These are phyloP conservation scores for Drosophila sturtevanti DNA, from an alignment of 1,140 invertebrate genomes.

Conservation along the genomic window DNA sequence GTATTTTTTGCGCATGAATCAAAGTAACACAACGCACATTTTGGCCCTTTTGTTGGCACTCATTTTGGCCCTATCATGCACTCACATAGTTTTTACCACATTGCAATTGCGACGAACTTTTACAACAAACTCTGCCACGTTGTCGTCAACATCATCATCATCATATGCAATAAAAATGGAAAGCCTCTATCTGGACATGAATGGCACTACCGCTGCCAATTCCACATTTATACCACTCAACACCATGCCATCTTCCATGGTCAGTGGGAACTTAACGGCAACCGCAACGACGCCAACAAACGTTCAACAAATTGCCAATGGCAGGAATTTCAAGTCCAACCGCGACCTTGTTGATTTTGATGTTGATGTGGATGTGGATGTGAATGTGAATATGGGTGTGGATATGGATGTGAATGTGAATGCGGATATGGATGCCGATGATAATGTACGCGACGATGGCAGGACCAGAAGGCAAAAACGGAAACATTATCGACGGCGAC, in stretches of 20 bases:
- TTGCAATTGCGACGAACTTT: conserved; percentile 56
- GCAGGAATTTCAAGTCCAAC: conserved; percentile 16
- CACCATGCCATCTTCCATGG: neutral
- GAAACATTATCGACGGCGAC: conserved; percentile 65
- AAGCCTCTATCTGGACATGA: conserved; percentile 43
- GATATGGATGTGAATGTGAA: neutral
- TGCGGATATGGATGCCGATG: conserved; percentile 6
- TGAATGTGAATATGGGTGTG: too few species aligned
- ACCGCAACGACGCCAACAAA: conserved; percentile 22
- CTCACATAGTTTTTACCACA: conserved; percentile 83
- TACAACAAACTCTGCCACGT: conserved; percentile 4
- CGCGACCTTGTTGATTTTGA: conserved; percentile 40
- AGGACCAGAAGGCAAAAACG: conserved; percentile 58
- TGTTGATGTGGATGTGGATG: conserved; percentile 13
- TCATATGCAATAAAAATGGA: conserved; percentile 41
- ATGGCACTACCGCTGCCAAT: conserved; percentile 28
- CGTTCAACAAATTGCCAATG: conserved; percentile 37
- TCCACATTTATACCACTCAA: conserved; percentile 5
- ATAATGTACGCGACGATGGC: conserved; percentile 15
- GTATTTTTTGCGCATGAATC: conserved; percentile 96
- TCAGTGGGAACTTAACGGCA: conserved; percentile 41
- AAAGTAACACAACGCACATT: conserved; percentile 93
- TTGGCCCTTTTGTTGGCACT: conserved; percentile 89
- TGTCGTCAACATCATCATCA: conserved; percentile 4
- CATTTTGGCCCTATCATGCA: conserved; percentile 86